Conservation (phyloP, 2,113 vertebrate genomes). For the Thalassoma bifasciatum region DNA sequence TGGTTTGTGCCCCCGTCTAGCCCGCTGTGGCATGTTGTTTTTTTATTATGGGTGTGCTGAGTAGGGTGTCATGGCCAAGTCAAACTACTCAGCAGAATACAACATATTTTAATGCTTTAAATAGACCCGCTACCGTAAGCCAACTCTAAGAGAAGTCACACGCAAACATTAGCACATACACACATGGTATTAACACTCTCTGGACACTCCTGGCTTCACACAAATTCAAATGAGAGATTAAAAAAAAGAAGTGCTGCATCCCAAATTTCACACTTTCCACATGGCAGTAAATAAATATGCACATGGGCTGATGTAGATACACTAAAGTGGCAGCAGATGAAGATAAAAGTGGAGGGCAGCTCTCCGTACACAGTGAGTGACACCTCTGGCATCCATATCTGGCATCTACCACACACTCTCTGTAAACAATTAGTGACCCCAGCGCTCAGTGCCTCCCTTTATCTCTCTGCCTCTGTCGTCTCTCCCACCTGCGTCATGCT, state of each 20-base stretch:
- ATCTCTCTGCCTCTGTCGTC: constrained; percentile 18
- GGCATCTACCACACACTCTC: constrained; percentile 48
- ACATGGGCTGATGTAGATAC: background rate
- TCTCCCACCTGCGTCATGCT: constrained; percentile 15
- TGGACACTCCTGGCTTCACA: constrained; percentile 1
- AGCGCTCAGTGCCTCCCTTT: constrained; percentile 4
- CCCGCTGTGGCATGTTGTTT: constrained; percentile 26
- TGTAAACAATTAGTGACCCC: constrained; percentile 66
- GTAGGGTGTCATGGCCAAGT: constrained; percentile 64
- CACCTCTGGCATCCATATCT: constrained; percentile 58
- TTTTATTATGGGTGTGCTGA: constrained; percentile 61
- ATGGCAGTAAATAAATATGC: background rate
- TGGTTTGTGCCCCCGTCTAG: background rate
- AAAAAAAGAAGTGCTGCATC: background rate
- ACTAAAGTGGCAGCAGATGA: background rate
- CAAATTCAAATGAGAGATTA: constrained; percentile 5
- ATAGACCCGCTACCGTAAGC: constrained; percentile 72
- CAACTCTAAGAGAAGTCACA: constrained; percentile 56
- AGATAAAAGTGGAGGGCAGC: constrained; percentile 31
- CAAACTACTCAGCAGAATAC: constrained; percentile 72
- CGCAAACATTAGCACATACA: constrained; percentile 51
- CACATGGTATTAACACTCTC: constrained; percentile 47
- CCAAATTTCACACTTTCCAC: background rate
- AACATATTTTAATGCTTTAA: constrained; percentile 69
- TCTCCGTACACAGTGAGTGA: constrained; percentile 49